A percentile compares a stretch with the other conserved stretches of the same genome.
Evolutionary conservation across 2,113 vertebrate genomes (phyloP).

Genomic region (Balaeniceps rex): DNA sequence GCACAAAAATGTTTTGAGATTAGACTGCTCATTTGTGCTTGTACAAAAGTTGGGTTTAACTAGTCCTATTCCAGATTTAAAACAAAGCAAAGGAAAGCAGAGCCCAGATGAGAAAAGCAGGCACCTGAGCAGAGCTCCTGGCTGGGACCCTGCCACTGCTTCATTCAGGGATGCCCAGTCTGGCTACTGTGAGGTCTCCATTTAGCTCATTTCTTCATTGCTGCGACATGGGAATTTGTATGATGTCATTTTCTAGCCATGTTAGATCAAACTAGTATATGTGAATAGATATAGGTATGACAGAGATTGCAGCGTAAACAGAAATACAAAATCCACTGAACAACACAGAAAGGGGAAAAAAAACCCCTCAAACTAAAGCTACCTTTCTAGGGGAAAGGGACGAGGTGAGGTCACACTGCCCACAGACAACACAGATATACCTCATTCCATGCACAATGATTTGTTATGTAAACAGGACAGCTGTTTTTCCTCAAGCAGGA

Average conservation of each 20-base stretch:
- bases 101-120: not conserved
- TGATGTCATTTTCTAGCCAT: not conserved
- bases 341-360: not conserved
- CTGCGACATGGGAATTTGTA: not conserved
- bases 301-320: not conserved
- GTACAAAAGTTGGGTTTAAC: not conserved
- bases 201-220: not conserved
- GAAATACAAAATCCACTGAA: not conserved
- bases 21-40: not conserved
- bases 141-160: fast-evolving
- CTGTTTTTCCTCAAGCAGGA: not conserved
- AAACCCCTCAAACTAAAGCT: not conserved
- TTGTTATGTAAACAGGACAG: not conserved
- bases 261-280: not conserved
- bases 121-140: not conserved
- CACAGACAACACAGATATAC: not conserved
- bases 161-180: not conserved
- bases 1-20: not conserved
- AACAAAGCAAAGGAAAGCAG: not conserved
- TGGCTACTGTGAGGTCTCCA: not conserved
- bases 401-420: not conserved
- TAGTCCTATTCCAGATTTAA: not conserved
- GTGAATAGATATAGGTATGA: not conserved
- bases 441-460: not conserved
- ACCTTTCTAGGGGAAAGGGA: not conserved